A percentile compares a stretch with the other conserved stretches of the same genome.
These are phyloP conservation scores for Diorhabda elongata DNA, from an alignment of 1,140 invertebrate species.

Conservation along the genomic window DNA sequence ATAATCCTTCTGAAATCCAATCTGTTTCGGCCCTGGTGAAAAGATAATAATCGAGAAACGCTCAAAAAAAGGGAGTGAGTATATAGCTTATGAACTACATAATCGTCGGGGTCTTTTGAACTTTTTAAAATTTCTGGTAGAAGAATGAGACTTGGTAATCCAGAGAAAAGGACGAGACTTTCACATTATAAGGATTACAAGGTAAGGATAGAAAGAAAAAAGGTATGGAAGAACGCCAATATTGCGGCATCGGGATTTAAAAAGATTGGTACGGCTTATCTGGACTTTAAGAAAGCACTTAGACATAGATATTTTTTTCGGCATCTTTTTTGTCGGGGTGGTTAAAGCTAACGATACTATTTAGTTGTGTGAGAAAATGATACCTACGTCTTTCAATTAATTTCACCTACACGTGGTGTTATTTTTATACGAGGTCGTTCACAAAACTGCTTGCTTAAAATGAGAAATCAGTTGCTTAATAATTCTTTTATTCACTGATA, in stretches of 20 bases:
- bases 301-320: conserved; percentile 25
- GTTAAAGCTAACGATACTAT: conserved; percentile 2
- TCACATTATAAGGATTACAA: conserved; percentile 44
- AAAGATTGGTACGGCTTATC: conserved; percentile 42
- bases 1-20: neutral
- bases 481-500: too few relatives aligned
- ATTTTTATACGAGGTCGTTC: conserved; percentile 2
- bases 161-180: conserved; percentile 39
- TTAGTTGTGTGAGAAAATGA: neutral
- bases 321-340: conserved; percentile 5
- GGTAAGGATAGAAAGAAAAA: conserved; percentile 23
- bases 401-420: neutral
- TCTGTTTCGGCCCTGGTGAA: neutral
- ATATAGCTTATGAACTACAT: conserved; percentile 35
- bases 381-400: neutral
- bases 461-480: too few relatives aligned
- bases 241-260: conserved; percentile 40
- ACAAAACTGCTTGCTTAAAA: neutral
- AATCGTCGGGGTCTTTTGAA: conserved; percentile 39
- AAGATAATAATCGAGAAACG: conserved; percentile 18
- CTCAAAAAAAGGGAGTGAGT: conserved; percentile 28
- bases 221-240: conserved; percentile 39
- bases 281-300: conserved; percentile 34
- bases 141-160: conserved; percentile 40
- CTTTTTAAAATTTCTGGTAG: conserved; percentile 32